phyloP scores from a whole-genome alignment of 2,797 vertebrate species.

The Rachycentron canadum region DNA sequence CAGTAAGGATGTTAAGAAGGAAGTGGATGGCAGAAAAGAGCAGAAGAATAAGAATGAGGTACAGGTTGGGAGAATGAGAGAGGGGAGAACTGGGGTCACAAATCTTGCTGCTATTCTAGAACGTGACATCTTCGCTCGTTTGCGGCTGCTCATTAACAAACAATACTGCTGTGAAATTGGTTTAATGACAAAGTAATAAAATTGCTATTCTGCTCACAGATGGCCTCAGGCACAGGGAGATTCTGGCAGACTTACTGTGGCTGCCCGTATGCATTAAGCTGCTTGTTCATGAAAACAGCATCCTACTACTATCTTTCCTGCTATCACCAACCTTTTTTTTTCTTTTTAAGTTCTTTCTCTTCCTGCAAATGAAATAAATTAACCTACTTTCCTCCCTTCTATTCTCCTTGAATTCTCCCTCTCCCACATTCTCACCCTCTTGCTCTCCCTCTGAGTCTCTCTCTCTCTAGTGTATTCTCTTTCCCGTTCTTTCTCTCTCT shows the following conservation, averaged over 20 bases:
- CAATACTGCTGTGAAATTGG: constrained; percentile 99
- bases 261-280: constrained; percentile 98
- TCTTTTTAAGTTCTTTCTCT: constrained; percentile 84
- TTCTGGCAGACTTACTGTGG: constrained; percentile 96
- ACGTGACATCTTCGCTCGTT: constrained; percentile 99
- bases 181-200: constrained; percentile 99
- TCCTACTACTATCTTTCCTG: constrained; percentile 90
- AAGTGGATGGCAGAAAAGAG: constrained; percentile 57
- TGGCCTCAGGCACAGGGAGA: constrained; percentile 96
- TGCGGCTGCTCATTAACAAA: constrained; percentile 99
- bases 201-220: constrained; percentile 99
- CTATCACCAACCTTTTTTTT: constrained; percentile 69
- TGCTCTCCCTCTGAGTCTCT: constrained; percentile 41
- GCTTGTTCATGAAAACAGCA: constrained; percentile 99
- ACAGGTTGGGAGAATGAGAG: constrained; percentile 71
- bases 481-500: constrained; percentile 25
- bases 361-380: constrained; percentile 87
- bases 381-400: constrained; percentile 84
- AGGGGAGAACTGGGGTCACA: constrained; percentile 90
- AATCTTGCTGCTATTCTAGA: constrained; percentile 99
- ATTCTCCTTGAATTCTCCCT: constrained; percentile 75
- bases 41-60: constrained; percentile 76
- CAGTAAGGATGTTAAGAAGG: constrained; percentile 64
- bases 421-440: constrained; percentile 68
- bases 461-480: constrained; percentile 62